Evolutionary conservation across 2,888 invertebrate species (phyloP), one percentile per base, ranked within the genome.

Genomic region (Hydropsyche betteni): DNA sequence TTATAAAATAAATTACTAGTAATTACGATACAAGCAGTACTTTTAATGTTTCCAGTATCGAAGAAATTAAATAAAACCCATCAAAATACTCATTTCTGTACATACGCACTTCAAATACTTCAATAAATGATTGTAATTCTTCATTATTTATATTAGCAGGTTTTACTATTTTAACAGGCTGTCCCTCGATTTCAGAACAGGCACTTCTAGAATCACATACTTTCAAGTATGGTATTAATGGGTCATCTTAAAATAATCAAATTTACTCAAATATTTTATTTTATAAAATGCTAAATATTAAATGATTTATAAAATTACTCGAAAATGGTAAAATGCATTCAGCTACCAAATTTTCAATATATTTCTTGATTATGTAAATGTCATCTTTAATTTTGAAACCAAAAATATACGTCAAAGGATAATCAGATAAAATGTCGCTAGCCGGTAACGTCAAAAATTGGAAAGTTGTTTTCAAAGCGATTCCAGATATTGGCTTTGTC

Each of bases 251-350:
- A 79, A 76, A 24, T 64, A 51, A 69, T 64, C 14, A 55, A 38
- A 10, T 34, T 44, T 44, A 10, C 44, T 44, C 3, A 44, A 44
- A 44, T 8, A 44, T 44, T 8, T 2, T 4, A 44, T 44, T 24
- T 24, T 24, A 24, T 24, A 24, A 24, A 24, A 24, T 24, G 2
- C 24, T 24, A 24, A 24, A 24, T 24, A 24, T 44, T 6, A 44
- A 44, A 44, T 8, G 4, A 8, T 44, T 24, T 24, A n/a, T 53
- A 33, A 10, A 50, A 68, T 8, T 53, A 79, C 79, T 77, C 38
- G 77, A 79, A 58, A 68, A 79, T 71, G 79, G 79, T n/a, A 79
- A 44, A 75, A 79, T 74, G 4, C 76, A 74, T 51, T 79, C 77
- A 8, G 53, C 52, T 3, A 52, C 52, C 16, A 76, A 73, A 61